Percentiles rank a stretch among this genome's conserved stretches.
Evolutionary conservation across 1,140 invertebrate species (phyloP).

Genomic region (Microplitis mediator): DNA sequence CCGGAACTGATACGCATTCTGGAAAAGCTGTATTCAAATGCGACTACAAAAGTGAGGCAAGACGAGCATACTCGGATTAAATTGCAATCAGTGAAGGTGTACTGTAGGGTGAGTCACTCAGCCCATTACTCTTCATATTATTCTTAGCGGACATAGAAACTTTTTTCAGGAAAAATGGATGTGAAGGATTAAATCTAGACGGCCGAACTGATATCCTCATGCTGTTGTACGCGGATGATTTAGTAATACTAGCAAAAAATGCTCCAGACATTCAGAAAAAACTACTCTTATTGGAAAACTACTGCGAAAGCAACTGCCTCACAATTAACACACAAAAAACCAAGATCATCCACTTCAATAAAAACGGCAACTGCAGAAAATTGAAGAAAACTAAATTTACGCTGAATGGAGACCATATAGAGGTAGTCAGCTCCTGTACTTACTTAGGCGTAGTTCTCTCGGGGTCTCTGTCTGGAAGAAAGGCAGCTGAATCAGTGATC

Average conservation of each 20-base stretch:
- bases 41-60: too few species aligned
- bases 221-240: constrained; percentile 31
- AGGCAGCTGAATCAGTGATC: not conserved
- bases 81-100: constrained; percentile 9
- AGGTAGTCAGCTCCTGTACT: not conserved
- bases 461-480: not conserved
- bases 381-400: not conserved
- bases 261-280: not conserved
- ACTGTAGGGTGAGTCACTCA: constrained; percentile 23
- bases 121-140: constrained; percentile 19
- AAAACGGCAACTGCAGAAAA: not conserved
- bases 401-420: not conserved
- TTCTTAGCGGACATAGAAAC: constrained; percentile 24
- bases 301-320: constrained; percentile 26
- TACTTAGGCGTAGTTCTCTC: not conserved
- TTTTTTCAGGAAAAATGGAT: constrained; percentile 14
- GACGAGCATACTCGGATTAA: too few species aligned
- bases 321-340: constrained; percentile 38
- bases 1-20: too few species aligned
- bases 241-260: constrained; percentile 21
- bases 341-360: constrained; percentile 28
- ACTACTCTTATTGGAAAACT: constrained; percentile 18
- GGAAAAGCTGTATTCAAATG: too few species aligned
- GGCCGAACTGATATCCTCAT: constrained; percentile 16
- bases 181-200: constrained; percentile 17